Conservation (phyloP, 2,113 vertebrate genomes). For the Scytalopus superciliaris region DNA sequence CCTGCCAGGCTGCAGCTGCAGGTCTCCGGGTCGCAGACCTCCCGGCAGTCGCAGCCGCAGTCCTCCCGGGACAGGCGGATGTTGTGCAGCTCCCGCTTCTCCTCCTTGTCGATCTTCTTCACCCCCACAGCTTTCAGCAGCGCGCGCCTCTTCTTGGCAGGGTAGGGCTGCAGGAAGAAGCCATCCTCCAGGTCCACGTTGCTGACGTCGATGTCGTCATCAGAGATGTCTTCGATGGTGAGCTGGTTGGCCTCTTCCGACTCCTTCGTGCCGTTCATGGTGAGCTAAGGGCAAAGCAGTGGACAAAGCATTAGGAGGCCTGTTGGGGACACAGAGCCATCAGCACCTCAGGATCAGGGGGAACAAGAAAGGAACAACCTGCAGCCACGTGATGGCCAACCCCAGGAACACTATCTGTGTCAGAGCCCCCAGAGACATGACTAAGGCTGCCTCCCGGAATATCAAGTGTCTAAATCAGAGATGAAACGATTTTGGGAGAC, state of each 20-base stretch:
- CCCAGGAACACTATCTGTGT: background rate
- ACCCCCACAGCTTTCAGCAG: conserved; percentile 89
- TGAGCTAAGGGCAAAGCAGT: conserved; percentile 73
- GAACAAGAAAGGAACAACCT: background rate
- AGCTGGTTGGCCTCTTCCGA: conserved; percentile 84
- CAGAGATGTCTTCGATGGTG: conserved; percentile 87
- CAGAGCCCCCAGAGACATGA: background rate
- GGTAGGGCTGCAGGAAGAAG: conserved; percentile 89
- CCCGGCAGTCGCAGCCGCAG: conserved; percentile 90
- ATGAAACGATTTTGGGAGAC: background rate
- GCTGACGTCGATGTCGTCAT: conserved; percentile 82
- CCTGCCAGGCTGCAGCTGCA: conserved; percentile 93
- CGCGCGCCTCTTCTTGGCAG: conserved; percentile 82
- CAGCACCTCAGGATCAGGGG: background rate
- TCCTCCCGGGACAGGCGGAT: conserved; percentile 90
- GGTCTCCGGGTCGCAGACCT: conserved; percentile 92
- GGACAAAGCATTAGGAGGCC: background rate
- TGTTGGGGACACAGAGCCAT: background rate
- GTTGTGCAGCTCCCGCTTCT: conserved; percentile 90
- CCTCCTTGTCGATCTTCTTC: conserved; percentile 92
- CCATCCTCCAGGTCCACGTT: conserved; percentile 79
- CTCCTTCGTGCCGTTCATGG: conserved; percentile 83
- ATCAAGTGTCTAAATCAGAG: background rate
- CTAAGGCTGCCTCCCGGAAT: background rate
- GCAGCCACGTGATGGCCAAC: fast-evolving